Evolutionary conservation across 2,888 invertebrate species (phyloP), one percentile per base, ranked within the genome.

Genomic region (Philaethria dido): DNA sequence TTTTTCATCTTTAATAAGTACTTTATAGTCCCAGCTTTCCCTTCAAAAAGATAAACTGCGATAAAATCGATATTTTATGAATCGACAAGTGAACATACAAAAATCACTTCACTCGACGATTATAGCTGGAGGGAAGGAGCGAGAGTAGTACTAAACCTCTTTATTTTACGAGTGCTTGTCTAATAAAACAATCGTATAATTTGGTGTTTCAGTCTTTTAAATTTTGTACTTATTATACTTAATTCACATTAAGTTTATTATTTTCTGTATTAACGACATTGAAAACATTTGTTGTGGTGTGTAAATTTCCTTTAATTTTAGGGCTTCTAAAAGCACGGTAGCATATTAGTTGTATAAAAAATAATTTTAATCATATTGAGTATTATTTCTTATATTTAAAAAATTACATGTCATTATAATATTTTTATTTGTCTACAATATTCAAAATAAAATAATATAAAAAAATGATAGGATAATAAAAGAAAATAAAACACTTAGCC

Each of bases 131-230:
- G 76, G 77, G 77, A 74, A 73, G 75, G 73, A 59, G 71, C 72
- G 73, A 70, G 70, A 72, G 72, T 69, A 72, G 72, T 75, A 79
- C 78, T 85, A 88, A 87, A 65, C 80, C 75, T 69, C 75, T 77
- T 72, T 72, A 78, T 70, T 90, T 90, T 89, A 90, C 78, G 83
- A 78, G 70, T 72, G 69, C 82, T 81, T 87, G 86, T 83, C 83
- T 85, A 88, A 87, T 89, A 89, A 88, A 89, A 89, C 81, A 85
- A 88, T 85, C 81, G 77, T 83, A 81, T 84, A 82, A 83, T 83
- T 84, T 75, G 76, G 64, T 70, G 66, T 69, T 74, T 71, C 66
- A 66, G 67, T 39, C 69, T 68, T 61, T 72, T 70, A 45, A 62
- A 68, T 48, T 67, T 62, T 64, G 60, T 60, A 62, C 59, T 57